Conservation (phyloP, 2,888 invertebrate genomes). For the Calephelis perditalis region DNA sequence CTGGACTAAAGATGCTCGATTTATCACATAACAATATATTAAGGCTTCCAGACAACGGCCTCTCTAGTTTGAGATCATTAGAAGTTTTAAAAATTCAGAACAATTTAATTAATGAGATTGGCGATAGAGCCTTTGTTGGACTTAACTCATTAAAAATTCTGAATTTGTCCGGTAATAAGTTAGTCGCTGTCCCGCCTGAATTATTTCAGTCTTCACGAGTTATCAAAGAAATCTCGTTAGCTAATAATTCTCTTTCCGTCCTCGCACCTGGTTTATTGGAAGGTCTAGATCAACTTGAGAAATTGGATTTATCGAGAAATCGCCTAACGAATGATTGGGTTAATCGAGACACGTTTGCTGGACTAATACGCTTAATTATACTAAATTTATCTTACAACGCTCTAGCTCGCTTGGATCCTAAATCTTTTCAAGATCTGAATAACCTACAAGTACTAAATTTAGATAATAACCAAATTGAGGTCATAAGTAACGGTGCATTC, state of each 20-base stretch:
- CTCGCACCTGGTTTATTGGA: slow-evolving; percentile 86
- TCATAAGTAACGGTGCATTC: slow-evolving; percentile 85
- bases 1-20: slow-evolving; percentile 83
- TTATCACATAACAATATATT: slow-evolving; percentile 85
- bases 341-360: slow-evolving; percentile 86
- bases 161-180: slow-evolving; percentile 88
- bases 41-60: slow-evolving; percentile 82
- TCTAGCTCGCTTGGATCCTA: slow-evolving; percentile 83
- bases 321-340: slow-evolving; percentile 86
- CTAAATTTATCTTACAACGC: slow-evolving; percentile 86
- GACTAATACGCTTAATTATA: slow-evolving; percentile 83
- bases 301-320: slow-evolving; percentile 85
- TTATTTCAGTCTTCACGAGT: slow-evolving; percentile 85
- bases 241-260: slow-evolving; percentile 88
- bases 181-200: slow-evolving; percentile 88
- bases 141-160: slow-evolving; percentile 83
- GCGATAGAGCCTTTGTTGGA: slow-evolving; percentile 85
- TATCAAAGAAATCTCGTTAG: slow-evolving; percentile 84
- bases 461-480: slow-evolving; percentile 84
- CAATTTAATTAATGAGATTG: slow-evolving; percentile 86
- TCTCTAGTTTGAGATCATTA: slow-evolving; percentile 83
- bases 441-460: slow-evolving; percentile 86
- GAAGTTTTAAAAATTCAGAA: slow-evolving; percentile 85
- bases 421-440: slow-evolving; percentile 85
- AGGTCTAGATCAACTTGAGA: slow-evolving; percentile 84